Evolutionary conservation across 2,113 vertebrate genomes (phyloP).

Genomic region (Pterocles gutturalis): DNA sequence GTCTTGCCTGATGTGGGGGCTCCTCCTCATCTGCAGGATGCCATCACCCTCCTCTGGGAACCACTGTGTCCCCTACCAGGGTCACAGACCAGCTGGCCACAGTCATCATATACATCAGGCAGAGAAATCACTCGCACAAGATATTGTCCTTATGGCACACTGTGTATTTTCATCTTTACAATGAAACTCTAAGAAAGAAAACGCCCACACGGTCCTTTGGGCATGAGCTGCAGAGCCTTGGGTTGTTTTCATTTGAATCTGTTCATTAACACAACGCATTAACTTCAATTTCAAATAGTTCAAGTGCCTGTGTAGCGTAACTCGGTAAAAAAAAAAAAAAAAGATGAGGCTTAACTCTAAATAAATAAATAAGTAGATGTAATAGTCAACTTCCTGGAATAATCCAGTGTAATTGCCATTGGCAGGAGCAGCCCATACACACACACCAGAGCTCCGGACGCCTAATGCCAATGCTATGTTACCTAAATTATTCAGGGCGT

Average conservation of each 20-base stretch:
- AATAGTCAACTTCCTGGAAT: neutral
- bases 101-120: fast-evolving
- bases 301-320: neutral
- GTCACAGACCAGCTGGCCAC: fast-evolving
- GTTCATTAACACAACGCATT: neutral
- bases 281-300: neutral
- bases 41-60: too few species aligned
- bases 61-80: too few species aligned
- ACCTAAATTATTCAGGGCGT: neutral
- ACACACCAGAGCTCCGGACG: neutral
- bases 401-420: neutral
- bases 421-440: neutral
- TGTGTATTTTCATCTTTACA: fast-evolving
- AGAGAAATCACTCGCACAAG: too few species aligned
- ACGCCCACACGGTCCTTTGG: neutral
- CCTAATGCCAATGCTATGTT: neutral
- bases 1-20: neutral
- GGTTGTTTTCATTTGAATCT: neutral
- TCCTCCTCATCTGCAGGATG: too few species aligned
- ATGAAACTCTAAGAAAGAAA: neutral
- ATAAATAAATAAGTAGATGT: neutral
- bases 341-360: neutral
- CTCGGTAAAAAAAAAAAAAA: too few species aligned
- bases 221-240: fast-evolving
- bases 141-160: fast-evolving